These are phyloP conservation scores for Pristionchus entomophagus DNA, from an alignment of 2,888 invertebrate genomes.

Conservation along the genomic window DNA sequence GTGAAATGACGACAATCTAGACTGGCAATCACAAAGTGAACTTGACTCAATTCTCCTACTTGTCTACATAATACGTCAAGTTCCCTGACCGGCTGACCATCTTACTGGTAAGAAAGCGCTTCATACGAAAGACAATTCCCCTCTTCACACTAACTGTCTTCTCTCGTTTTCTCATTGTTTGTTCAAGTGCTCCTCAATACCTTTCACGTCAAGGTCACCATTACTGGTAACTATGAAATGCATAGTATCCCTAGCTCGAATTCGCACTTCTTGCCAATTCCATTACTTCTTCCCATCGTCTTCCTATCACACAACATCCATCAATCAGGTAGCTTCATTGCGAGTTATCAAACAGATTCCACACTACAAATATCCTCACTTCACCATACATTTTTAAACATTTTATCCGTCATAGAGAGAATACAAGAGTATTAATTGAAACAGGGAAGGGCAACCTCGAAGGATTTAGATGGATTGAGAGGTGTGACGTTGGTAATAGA, in stretches of 20 bases:
- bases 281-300: neutral
- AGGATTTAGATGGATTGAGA: slow-evolving; percentile 15
- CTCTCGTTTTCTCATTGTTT: neutral
- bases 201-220: slow-evolving; percentile 10
- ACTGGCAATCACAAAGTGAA: too few species aligned
- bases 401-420: slow-evolving; percentile 35
- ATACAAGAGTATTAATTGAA: slow-evolving; percentile 34
- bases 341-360: neutral
- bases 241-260: too few species aligned
- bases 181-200: neutral
- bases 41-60: too few species aligned
- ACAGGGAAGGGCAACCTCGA: neutral
- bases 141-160: too few species aligned
- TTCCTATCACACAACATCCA: slow-evolving; percentile 7
- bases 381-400: neutral
- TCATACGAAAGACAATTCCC: too few species aligned
- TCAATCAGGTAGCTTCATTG: slow-evolving; percentile 12
- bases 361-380: neutral
- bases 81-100: too few species aligned
- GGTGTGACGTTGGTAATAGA: slow-evolving; percentile 22
- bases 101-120: too few species aligned
- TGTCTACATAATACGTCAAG: too few species aligned
- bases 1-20: too few species aligned
- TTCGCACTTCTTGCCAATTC: neutral
- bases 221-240: neutral